A percentile compares a stretch with the other conserved stretches of the same genome.
Conservation (phyloP, 2,113 vertebrate species). For the Fregata magnificens region DNA sequence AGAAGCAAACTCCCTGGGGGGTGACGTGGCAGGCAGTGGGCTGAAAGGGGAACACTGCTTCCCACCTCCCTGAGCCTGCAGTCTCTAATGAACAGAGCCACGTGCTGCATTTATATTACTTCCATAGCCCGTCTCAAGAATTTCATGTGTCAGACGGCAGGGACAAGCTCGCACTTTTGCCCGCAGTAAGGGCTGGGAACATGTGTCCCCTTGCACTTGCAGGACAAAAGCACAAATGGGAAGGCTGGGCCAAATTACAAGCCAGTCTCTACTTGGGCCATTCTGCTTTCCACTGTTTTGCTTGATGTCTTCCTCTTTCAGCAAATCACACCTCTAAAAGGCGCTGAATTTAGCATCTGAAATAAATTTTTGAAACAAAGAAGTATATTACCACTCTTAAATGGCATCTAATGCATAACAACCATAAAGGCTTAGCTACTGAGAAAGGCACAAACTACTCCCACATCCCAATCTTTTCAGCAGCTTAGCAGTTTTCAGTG, state of each 20-base stretch:
- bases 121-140: background rate
- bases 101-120: rapidly evolving
- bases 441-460: background rate
- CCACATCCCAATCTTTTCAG: background rate
- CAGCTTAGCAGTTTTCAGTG: background rate
- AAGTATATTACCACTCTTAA: background rate
- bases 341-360: background rate
- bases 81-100: background rate
- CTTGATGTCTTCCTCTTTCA: background rate
- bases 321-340: background rate
- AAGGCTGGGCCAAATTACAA: background rate
- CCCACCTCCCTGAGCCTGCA: background rate
- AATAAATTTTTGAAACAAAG: background rate
- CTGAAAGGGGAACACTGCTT: background rate
- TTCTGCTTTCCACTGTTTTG: background rate
- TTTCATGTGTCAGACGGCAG: rapidly evolving
- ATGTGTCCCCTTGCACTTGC: rapidly evolving
- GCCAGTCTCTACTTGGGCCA: rapidly evolving
- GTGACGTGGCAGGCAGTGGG: rapidly evolving
- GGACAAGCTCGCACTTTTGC: rapidly evolving
- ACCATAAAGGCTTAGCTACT: background rate
- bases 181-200: background rate
- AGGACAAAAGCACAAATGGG: rapidly evolving
- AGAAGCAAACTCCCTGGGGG: background rate
- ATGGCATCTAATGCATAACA: background rate